These are phyloP conservation scores for Mercenaria mercenaria DNA, from an alignment of 1,140 invertebrate species.

Conservation along the genomic window DNA sequence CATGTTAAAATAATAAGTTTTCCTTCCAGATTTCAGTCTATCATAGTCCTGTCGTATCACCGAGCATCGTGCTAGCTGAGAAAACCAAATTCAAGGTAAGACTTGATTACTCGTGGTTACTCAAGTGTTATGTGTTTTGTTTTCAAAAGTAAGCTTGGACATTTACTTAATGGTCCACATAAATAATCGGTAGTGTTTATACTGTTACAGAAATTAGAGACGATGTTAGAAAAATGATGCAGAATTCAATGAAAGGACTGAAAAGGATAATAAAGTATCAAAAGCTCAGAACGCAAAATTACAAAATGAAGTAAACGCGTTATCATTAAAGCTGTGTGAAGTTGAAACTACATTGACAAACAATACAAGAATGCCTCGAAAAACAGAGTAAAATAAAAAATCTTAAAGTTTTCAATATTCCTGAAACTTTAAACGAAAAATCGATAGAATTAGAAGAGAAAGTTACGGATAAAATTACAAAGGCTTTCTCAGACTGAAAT, in stretches of 20 bases:
- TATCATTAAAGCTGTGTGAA: not conserved
- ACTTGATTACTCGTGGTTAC: too few relatives aligned
- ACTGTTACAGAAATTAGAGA: not conserved
- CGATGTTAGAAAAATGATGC: not conserved
- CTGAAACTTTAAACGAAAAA: too few relatives aligned
- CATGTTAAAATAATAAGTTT: too few relatives aligned
- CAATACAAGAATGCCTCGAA: not conserved
- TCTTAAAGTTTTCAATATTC: not conserved
- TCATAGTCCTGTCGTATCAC: too few relatives aligned
- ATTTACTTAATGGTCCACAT: too few relatives aligned
- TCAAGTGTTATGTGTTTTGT: too few relatives aligned
- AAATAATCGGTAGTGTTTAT: too few relatives aligned
- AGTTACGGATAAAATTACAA: not conserved
- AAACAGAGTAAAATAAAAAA: not conserved
- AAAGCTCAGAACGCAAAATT: not conserved
- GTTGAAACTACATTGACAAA: not conserved
- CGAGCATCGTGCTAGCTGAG: too few relatives aligned
- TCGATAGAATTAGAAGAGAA: not conserved
- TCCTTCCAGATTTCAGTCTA: too few relatives aligned
- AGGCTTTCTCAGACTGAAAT: not conserved
- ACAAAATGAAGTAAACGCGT: not conserved
- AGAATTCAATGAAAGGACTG: not conserved
- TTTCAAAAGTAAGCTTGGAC: too few relatives aligned
- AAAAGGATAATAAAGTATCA: not conserved
- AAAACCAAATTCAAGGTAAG: too few relatives aligned